Evolutionary conservation across 2,113 vertebrate genomes (phyloP), one percentile per base, ranked within the genome.

Genomic region (Sinosuthora webbiana): DNA sequence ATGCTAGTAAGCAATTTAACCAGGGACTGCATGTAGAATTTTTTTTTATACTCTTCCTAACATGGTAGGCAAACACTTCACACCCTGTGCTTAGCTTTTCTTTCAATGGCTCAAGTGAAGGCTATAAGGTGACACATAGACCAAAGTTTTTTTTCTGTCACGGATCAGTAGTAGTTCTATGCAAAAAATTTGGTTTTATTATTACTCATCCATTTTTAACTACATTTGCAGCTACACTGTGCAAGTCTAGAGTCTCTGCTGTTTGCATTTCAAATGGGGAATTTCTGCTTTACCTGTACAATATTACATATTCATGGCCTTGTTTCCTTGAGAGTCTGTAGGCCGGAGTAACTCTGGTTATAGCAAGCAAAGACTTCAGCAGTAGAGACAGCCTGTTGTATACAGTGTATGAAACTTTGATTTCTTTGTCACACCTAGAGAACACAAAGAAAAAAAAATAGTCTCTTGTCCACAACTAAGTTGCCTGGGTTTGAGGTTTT

Each of bases 321-420:
- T 99, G 99, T 96, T 99, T 99, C 92, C 99, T 98, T 92, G 99
- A 99, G 53, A 99, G 98, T 87, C 99, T 99, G 79, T 99, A 99
- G 91, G 99, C 99, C 41, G 99, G 99, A 30, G 99, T 99, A 85
- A 99, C 99, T 96, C 99, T 99, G 52, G 99, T 99, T 96, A 99
- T 99, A 62, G 99, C 99, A 96, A 99, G 98, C 87, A 99, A 98
- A 94, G 99, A 99, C 96, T 99, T 99, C 81, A 99, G 98, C 56
- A 99, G 98, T 64, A 99, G 96, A 35, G 99, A 99, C 91, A 99
- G 98, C 50, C 99, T 98, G 89, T 99, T 99, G 97, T 99, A 99
- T n/a, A 99, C 99, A 0, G 99, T 99, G 93, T 99, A 99, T 5
- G 99, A 99, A 97, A 99, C 99, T 96, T 99, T 99, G 90, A 99